Evolutionary conservation across 2,797 vertebrate species (phyloP).

Genomic region (Sebastes minor): DNA sequence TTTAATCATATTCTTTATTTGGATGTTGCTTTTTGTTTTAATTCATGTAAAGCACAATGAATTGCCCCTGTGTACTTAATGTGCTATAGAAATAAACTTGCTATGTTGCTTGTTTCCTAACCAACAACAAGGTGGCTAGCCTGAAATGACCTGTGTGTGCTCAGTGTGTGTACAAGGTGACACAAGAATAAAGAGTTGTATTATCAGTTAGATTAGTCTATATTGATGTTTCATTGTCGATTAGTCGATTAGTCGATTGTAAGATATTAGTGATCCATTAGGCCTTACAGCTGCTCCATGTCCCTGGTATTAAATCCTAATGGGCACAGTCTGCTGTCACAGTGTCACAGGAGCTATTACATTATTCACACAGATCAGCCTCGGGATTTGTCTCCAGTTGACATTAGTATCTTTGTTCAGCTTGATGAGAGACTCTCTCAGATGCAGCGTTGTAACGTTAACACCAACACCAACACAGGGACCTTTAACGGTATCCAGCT

Average conservation of each 20-base stretch:
- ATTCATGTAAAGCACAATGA: background rate
- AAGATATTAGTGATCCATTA: background rate
- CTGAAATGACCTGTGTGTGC: background rate
- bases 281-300: background rate
- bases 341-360: background rate
- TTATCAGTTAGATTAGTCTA: background rate
- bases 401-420: background rate
- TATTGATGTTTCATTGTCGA: background rate
- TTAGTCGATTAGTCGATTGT: background rate
- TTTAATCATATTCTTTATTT: background rate
- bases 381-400: background rate
- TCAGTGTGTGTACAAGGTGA: background rate
- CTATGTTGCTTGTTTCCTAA: background rate
- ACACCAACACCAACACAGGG: background rate
- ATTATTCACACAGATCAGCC: conserved; percentile 29
- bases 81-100: background rate
- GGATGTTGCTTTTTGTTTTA: background rate
- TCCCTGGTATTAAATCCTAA: background rate
- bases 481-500: conserved; percentile 7
- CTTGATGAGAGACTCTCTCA: background rate
- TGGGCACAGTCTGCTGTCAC: background rate
- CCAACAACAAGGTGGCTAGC: background rate
- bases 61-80: background rate
- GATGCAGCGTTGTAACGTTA: background rate
- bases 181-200: background rate